These are phyloP conservation scores for Neomorphus geoffroyi DNA, from an alignment of 2,797 vertebrate species.

Conservation along the genomic window DNA sequence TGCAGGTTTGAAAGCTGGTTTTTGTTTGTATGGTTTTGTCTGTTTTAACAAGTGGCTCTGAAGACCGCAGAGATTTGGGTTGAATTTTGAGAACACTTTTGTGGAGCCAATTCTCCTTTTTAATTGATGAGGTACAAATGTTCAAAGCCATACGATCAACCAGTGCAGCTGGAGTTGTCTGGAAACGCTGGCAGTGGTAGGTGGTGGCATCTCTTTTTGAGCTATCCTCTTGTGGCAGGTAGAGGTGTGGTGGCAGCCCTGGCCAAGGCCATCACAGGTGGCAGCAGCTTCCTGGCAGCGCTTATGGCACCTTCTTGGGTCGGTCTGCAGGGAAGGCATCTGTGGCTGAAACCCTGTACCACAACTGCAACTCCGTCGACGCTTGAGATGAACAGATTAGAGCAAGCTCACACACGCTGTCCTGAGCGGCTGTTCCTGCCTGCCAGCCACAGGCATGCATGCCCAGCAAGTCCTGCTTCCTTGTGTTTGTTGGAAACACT, in stretches of 20 bases:
- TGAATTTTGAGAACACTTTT: not conserved
- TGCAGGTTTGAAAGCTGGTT: not conserved
- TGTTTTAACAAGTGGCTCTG: not conserved
- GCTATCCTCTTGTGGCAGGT: not conserved
- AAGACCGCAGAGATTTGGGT: not conserved
- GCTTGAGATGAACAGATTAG: no score
- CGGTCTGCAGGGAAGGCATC: fast-evolving
- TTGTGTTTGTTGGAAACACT: not conserved
- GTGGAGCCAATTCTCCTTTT: not conserved
- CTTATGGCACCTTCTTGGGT: not conserved
- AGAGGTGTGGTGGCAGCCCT: not conserved
- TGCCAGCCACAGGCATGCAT: fast-evolving
- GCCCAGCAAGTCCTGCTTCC: not conserved
- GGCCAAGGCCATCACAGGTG: not conserved
- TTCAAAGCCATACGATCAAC: not conserved
- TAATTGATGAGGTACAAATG: not conserved
- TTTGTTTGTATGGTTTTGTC: not conserved
- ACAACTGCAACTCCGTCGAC: fast-evolving
- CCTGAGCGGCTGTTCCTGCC: fast-evolving
- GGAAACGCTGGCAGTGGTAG: not conserved
- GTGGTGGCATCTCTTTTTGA: not conserved
- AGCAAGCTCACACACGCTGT: fast-evolving
- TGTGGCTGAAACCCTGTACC: not conserved
- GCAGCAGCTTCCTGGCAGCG: not conserved
- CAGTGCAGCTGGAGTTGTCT: not conserved